Evolutionary conservation across 2,797 vertebrate species (phyloP).

Genomic region (Masticophis lateralis): DNA sequence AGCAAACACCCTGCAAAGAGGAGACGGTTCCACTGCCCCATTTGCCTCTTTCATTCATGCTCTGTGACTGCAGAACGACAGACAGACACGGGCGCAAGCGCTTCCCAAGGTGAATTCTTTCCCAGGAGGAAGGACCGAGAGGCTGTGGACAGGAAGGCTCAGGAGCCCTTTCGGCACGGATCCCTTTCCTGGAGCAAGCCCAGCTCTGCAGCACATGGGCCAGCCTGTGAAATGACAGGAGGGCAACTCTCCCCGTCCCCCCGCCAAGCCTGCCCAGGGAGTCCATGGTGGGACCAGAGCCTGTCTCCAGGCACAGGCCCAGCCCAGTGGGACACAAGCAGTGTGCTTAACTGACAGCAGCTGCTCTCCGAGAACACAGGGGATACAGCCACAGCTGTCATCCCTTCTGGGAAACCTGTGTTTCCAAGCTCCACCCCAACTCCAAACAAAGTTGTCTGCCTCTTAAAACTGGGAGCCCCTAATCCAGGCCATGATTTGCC

Average conservation of each 20-base stretch:
- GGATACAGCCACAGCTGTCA: not conserved
- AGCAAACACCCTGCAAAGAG: not conserved
- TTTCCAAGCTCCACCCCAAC: not conserved
- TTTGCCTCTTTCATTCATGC: not conserved
- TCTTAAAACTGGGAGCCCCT: no score
- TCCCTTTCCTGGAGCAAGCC: not conserved
- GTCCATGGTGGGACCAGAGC: not conserved
- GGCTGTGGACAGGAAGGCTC: not conserved
- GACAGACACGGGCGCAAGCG: no score
- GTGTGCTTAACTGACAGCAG: not conserved
- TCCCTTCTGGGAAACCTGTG: no score
- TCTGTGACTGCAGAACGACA: not conserved
- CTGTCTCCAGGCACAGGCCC: no score
- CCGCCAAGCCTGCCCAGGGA: not conserved
- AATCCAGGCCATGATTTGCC: not conserved
- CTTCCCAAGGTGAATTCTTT: not conserved
- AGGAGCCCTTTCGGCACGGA: no score
- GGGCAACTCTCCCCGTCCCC: not conserved
- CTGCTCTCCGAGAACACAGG: no score
- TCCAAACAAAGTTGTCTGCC: not conserved
- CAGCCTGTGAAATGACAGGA: not conserved
- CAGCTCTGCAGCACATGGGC: not conserved
- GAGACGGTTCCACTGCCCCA: accelerated
- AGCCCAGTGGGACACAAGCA: not conserved
- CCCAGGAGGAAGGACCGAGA: no score